Conservation (phyloP, 1,140 invertebrate species). For the Spodoptera litura region DNA sequence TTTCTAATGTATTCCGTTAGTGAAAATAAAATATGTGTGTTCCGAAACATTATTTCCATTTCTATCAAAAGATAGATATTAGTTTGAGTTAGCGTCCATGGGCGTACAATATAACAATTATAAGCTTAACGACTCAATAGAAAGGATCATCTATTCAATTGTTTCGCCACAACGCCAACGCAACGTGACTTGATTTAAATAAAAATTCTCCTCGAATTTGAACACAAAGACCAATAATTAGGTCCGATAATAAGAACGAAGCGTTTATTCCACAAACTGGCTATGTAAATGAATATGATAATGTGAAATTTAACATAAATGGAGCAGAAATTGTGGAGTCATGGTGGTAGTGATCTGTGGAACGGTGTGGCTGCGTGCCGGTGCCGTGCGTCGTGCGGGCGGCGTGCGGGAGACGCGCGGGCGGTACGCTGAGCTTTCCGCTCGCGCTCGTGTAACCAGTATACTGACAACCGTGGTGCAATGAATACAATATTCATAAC, state of each 20-base stretch:
- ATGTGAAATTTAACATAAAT: constrained; percentile 82
- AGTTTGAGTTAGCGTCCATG: constrained; percentile 22
- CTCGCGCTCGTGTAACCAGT: constrained; percentile 61
- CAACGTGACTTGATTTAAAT: constrained; percentile 81
- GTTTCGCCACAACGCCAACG: constrained; percentile 63
- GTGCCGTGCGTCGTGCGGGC: not conserved
- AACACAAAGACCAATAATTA: constrained; percentile 85
- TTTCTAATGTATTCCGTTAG: constrained; percentile 68
- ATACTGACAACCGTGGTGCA: constrained; percentile 69
- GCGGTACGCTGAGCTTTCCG: constrained; percentile 28
- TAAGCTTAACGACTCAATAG: constrained; percentile 69
- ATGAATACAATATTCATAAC: constrained; percentile 59
- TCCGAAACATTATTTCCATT: constrained; percentile 39
- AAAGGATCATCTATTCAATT: constrained; percentile 61
- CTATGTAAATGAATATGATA: constrained; percentile 85
- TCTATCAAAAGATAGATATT: not conserved
- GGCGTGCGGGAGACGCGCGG: constrained; percentile 10
- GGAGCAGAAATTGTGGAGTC: constrained; percentile 82
- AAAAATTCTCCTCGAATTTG: constrained; percentile 76
- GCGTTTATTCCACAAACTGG: constrained; percentile 68
- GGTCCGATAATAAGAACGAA: constrained; percentile 76
- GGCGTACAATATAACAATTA: constrained; percentile 23
- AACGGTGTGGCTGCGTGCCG: constrained; percentile 50
- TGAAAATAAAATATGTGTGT: constrained; percentile 58
- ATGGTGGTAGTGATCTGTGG: constrained; percentile 63